phyloP scores from a whole-genome alignment of 2,797 vertebrate genomes.

The Phalloptychus januarius region DNA sequence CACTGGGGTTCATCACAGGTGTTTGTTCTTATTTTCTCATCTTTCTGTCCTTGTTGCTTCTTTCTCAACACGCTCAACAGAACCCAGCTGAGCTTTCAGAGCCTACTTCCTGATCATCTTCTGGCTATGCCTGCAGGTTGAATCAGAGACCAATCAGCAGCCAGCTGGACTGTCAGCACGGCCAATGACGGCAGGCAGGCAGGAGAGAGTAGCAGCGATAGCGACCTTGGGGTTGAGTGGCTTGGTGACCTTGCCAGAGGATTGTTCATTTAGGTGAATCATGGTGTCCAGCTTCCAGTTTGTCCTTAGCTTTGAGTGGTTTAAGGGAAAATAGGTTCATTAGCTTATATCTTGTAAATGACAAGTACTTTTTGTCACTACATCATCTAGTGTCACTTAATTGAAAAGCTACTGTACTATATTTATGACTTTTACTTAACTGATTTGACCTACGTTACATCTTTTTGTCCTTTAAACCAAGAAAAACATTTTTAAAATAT shows the following conservation, averaged over 20 bases:
- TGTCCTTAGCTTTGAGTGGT: constrained; percentile 11
- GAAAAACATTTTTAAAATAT: not conserved
- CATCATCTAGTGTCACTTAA: not conserved
- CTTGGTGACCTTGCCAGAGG: constrained; percentile 67
- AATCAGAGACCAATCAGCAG: constrained; percentile 57
- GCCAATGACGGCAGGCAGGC: constrained; percentile 59
- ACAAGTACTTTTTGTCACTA: not conserved
- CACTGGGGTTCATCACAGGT: constrained; percentile 3
- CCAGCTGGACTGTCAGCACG: constrained; percentile 42
- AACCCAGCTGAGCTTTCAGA: constrained; percentile 63
- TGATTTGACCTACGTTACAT: not conserved
- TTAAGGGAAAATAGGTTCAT: constrained; percentile 4
- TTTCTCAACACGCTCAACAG: constrained; percentile 67
- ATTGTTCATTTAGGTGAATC: constrained; percentile 59
- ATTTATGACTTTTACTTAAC: not conserved
- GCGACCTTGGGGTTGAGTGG: constrained; percentile 66
- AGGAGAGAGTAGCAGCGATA: constrained; percentile 45
- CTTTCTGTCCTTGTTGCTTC: not conserved
- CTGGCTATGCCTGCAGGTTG: constrained; percentile 51
- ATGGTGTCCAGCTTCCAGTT: constrained; percentile 24
- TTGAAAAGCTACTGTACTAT: not conserved
- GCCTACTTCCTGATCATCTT: constrained; percentile 49
- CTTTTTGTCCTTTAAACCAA: not conserved
- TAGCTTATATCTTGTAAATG: not conserved
- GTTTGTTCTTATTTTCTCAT: constrained; percentile 7